Evolutionary conservation across 92 coral and sea anemone species (phyloP), one percentile per base, ranked within the genome.

Genomic region (Epizoanthus ramosus): DNA sequence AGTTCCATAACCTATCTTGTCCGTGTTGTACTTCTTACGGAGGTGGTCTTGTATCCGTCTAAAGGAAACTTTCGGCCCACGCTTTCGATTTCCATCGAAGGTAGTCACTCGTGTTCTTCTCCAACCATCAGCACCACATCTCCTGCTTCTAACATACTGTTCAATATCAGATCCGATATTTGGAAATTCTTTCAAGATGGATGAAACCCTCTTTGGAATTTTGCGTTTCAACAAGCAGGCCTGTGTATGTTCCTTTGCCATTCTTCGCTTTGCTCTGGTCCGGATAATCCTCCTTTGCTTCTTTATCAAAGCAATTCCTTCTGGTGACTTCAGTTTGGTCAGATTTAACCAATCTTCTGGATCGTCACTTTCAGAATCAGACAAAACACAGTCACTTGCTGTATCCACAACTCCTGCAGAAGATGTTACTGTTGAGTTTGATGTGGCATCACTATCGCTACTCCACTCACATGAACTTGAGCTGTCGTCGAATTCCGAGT

Each of bases 71-170:
- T 85, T 81, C 5, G 89, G 87, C 13, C 85, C 85, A 3, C 85
- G 76, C n/a, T 85, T 81, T 31, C 81, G 73, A 28, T 89, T 85
- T 39, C 87, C 87, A 52, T 87, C 83, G 21, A 85, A 81, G 12
- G 87, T 85, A 1, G 63, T 57, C 2, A 89, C 80, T 1, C 89
- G 87, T 10, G 89, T 85, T 23, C 91, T 63, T 52, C 92, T 88
- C 80, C 92, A 88, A n/a, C 88, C 85, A 88, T 88, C 88, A 3
- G 86, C 92, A 4, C 88, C 88, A 85, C 81, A 79, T 75, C 85
- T 31, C 31, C 63, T 74, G 58, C 87, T 67, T 19, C 85, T 83
- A n/a, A 87, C 89, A 21, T 50, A 50, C 41, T 85, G 67, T 4
- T 85, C 84, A 56, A 85, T 75, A 19, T 76, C 83, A 52, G 15